Base-by-base conservation (phyloP, 2,888 invertebrate genomes). In the Melieria picta region DNA sequence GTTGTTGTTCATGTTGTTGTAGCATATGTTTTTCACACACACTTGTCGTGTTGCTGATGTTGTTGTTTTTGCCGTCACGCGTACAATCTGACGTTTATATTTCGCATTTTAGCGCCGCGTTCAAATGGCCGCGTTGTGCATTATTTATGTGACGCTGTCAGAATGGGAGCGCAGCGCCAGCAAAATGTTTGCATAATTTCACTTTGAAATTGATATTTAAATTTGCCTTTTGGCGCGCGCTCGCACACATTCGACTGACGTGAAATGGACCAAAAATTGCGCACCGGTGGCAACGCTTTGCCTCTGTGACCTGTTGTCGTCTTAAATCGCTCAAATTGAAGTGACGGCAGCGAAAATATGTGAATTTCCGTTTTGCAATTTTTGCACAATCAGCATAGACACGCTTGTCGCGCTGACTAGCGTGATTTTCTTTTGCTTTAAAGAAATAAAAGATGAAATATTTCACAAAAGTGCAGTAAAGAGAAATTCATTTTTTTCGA, bases 51-150 rank as follows among this genome's bases (percentile, higher is more conserved):
- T 9, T 63, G n/a, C 30, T 30, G 30, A 2, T 57, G 13, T n/a
- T 71, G 7, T 52, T 42, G 30, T 30, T 30, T 65, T 47, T 47
- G 7, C 11, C 11, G n/a, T 5, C 52, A 64, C 42, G 45, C 48
- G 62, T 47, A 42, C 62, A 62, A 60, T 55, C 46, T 46, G 50
- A 58, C 68, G 63, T 56, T 69, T 57, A 11, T n/a, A 7, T 48
- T 57, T 63, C 16, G 47, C 69, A 56, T 10, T n/a, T 58, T 65
- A 70, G 58, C 43, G 57, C 6, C 50, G 5, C 10, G 50, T 58
- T 48, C 71, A 76, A 79, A 77, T 76, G 76, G 73, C 78, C 76
- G 76, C 74, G 76, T 76, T 76, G 77, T 79, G 76, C 77, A 79
- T 77, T 77, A 79, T 79, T 77, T 79, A 77, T 76, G 73, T 72